These are phyloP conservation scores for Cassiopea andromeda DNA, from an alignment of 30 jellyfish, hydroid and myxozoan genomes.

Conservation along the genomic window DNA sequence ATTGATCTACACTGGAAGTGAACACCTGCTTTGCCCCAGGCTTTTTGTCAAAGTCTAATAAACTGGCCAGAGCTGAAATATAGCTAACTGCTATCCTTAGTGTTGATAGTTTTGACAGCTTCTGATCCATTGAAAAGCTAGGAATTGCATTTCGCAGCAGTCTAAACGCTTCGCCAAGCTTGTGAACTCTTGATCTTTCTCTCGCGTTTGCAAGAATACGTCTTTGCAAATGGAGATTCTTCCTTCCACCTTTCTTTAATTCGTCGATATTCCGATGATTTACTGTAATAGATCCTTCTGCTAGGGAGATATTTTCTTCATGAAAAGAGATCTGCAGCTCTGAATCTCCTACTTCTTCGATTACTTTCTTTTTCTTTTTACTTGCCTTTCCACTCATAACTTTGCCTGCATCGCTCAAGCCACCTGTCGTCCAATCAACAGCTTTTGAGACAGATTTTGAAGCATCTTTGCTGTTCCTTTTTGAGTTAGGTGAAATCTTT, in stretches of 20 bases:
- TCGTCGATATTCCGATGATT: neutral
- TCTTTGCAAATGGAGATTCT: slow-evolving; percentile 64
- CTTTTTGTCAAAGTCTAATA: slow-evolving; percentile 46
- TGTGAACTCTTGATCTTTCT: slow-evolving; percentile 94
- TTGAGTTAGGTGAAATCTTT: neutral
- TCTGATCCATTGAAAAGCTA: slow-evolving; percentile 88
- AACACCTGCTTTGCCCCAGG: slow-evolving; percentile 44
- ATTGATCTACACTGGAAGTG: slow-evolving; percentile 80
- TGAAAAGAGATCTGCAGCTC: neutral
- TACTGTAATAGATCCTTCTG: neutral
- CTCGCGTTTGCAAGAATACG: slow-evolving; percentile 93
- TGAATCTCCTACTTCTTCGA: neutral
- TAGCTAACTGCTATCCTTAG: slow-evolving; percentile 86
- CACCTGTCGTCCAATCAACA: neutral
- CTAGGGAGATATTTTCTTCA: neutral
- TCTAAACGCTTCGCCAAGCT: slow-evolving; percentile 86
- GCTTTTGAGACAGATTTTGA: neutral
- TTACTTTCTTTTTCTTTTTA: neutral
- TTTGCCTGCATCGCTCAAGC: neutral
- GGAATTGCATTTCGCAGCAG: slow-evolving; percentile 85
- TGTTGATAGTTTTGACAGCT: slow-evolving; percentile 86
- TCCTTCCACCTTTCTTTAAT: neutral
- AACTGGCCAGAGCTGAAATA: slow-evolving; percentile 75
- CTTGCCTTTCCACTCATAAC: neutral
- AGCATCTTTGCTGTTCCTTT: neutral